Conservation (phyloP, 2,113 vertebrate genomes). For the Ardeotis arabs region DNA sequence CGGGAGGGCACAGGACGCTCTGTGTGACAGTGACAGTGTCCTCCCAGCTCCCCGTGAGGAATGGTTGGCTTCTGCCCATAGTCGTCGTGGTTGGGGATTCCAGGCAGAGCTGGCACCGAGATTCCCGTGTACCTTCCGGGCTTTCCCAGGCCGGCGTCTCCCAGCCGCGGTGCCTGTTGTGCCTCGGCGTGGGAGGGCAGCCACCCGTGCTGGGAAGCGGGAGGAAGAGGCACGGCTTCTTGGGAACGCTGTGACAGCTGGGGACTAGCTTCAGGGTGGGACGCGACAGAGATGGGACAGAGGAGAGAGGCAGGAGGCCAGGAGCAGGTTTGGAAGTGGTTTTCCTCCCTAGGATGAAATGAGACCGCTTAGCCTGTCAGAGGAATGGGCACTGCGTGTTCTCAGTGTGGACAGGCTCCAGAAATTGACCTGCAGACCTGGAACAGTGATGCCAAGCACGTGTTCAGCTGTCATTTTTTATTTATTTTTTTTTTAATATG, state of each 20-base stretch:
- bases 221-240: background rate
- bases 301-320: background rate
- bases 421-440: background rate
- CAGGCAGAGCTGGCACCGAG: background rate
- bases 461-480: no score
- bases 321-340: background rate
- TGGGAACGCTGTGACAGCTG: fast-evolving
- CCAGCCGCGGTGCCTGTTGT: fast-evolving
- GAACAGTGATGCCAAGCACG: background rate
- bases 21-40: background rate
- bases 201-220: fast-evolving
- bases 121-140: background rate
- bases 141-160: background rate
- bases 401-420: background rate
- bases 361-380: no score
- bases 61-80: background rate
- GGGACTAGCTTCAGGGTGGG: background rate
- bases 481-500: no score
- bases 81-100: no score
- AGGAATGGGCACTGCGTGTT: background rate
- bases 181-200: background rate
- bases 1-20: background rate
- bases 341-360: background rate
- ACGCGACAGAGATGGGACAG: background rate
- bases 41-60: background rate